A percentile compares a stretch with the other conserved stretches of the same genome.
Conservation (phyloP, 2,113 vertebrate genomes). For the Catharus minimus region DNA sequence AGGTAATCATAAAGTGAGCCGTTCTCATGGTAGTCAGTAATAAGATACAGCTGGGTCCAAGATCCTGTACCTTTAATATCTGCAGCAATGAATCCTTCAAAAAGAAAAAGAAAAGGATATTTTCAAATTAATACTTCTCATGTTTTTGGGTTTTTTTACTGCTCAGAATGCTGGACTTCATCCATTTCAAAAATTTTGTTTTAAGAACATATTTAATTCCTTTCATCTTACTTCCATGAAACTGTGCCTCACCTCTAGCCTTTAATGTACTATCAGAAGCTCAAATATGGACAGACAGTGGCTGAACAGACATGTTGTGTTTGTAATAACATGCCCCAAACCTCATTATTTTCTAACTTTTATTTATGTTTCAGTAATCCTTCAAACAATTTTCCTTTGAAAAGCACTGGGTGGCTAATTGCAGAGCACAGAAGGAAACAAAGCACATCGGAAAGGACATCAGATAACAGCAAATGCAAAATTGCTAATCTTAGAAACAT, state of each 20-base stretch:
- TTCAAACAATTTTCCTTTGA: background rate
- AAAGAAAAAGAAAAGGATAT: background rate
- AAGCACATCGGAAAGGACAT: background rate
- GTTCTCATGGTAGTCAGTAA: slow-evolving; percentile 96
- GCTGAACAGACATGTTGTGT: background rate
- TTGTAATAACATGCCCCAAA: background rate
- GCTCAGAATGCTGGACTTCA: background rate
- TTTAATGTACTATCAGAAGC: background rate
- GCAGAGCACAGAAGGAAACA: background rate
- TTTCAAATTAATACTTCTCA: background rate
- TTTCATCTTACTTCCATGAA: background rate
- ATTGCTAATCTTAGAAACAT: background rate
- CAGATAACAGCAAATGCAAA: background rate
- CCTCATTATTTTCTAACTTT: background rate
- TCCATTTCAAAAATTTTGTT: background rate
- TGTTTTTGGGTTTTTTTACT: background rate
- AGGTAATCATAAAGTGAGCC: slow-evolving; percentile 96
- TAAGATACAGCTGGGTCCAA: slow-evolving; percentile 96
- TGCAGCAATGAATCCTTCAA: slow-evolving; percentile 92
- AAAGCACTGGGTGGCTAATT: background rate
- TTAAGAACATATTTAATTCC: background rate
- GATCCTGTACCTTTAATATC: slow-evolving; percentile 98
- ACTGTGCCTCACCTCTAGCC: background rate
- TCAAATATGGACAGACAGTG: background rate
- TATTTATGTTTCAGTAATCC: background rate